A percentile compares a stretch with the other conserved stretches of the same genome.
These are phyloP conservation scores for Pardalotus punctatus DNA, from an alignment of 2,113 vertebrate genomes.

Conservation along the genomic window DNA sequence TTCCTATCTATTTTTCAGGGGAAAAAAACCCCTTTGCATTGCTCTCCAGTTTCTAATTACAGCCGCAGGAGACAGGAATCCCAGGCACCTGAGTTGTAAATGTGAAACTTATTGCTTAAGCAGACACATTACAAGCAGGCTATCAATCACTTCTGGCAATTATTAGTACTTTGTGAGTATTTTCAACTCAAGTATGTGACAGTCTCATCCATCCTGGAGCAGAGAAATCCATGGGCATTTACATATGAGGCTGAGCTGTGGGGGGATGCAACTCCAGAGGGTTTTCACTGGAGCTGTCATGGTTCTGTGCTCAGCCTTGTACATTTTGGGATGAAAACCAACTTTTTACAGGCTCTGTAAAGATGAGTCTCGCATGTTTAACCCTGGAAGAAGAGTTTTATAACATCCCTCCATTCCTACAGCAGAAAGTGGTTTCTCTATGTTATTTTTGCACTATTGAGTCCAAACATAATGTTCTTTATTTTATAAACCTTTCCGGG, in stretches of 20 bases:
- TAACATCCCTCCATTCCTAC: neutral
- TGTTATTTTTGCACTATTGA: neutral
- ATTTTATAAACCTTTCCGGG: neutral
- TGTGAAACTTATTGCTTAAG: neutral
- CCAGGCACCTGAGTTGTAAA: neutral
- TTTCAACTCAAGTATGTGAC: neutral
- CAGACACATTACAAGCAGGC: neutral
- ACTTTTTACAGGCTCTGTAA: neutral
- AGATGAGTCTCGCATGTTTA: neutral
- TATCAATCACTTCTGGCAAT: slow-evolving; percentile 21
- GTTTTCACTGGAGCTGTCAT: neutral
- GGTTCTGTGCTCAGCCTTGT: accelerated
- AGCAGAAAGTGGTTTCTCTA: neutral
- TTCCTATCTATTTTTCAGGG: neutral
- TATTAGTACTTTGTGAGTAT: neutral
- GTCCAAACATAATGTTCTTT: neutral
- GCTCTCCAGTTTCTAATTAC: neutral
- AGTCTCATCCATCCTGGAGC: slow-evolving; percentile 9
- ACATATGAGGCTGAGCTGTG: neutral
- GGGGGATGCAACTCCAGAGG: neutral
- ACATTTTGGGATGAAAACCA: neutral
- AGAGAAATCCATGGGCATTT: neutral
- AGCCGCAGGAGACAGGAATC: neutral
- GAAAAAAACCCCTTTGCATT: neutral
- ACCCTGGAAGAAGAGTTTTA: neutral